Evolutionary conservation across 2,797 vertebrate species (phyloP).

Genomic region (Brachyalestes nurse): DNA sequence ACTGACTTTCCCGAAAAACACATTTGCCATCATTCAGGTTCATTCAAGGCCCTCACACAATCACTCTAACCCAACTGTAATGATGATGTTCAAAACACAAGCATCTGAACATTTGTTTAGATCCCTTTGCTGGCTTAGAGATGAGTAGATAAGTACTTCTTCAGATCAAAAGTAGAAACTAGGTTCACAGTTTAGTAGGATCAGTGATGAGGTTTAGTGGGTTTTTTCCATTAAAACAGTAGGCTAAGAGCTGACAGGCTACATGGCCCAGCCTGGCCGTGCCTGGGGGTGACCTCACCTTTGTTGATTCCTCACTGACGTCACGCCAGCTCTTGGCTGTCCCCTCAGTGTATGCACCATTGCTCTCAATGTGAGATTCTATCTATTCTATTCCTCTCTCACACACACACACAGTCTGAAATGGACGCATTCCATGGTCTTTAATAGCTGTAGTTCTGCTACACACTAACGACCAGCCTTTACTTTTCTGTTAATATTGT

Average conservation of each 20-base stretch:
- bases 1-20: constrained; percentile 28
- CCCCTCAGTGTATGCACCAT: constrained; percentile 1
- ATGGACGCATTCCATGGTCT: background rate
- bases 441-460: background rate
- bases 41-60: constrained; percentile 13
- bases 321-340: constrained; percentile 22
- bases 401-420: constrained; percentile 20
- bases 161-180: constrained; percentile 14
- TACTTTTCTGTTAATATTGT: background rate
- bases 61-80: background rate
- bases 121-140: constrained; percentile 13
- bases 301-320: constrained; percentile 27
- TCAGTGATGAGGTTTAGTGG: constrained; percentile 23
- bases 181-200: constrained; percentile 44
- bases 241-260: constrained; percentile 2
- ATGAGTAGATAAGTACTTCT: constrained; percentile 25
- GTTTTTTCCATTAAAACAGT: constrained; percentile 21
- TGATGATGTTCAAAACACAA: constrained; percentile 15
- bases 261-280: constrained; percentile 20
- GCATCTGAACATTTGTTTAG: background rate
- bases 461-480: background rate
- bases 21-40: background rate
- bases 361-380: constrained; percentile 20
- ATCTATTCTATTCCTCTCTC: background rate
- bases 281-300: constrained; percentile 44